Base-by-base conservation (phyloP, 2,888 invertebrate genomes). In the Nephrotoma appendiculata region DNA sequence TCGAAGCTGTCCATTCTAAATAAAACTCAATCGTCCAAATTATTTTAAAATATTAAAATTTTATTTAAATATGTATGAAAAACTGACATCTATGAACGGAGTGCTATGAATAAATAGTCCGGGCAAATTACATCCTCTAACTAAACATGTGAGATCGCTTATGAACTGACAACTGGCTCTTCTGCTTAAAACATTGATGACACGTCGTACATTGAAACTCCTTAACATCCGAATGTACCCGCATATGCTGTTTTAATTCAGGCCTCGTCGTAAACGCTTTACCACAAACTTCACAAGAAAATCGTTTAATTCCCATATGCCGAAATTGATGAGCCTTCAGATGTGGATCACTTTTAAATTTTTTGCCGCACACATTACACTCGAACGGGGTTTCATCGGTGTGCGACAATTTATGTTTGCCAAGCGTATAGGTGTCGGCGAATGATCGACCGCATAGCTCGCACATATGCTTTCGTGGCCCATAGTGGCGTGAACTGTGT, bases 281-380 rank as follows among this genome's bases (percentile, higher is more conserved):
- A 6, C 5, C 2, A 15, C 86, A 86, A 41, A 12, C 15, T 12
- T 31, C 41, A 9, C 86, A 41, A n/a, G 48, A 31, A 48, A 86
- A 86, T 41, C 31, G n/a, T 12, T 48, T 45, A 41, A 86, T 86
- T 41, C 86, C 86, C 31, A 31, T 86, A 41, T 86, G 86, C 2
- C 86, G 86, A 86, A 86, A 86, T 86, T 86, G 48, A 52, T 86
- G 86, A n/a, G 41, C 48, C 12, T 52, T 48, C 5, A 86, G 41
- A 52, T 52, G 86, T n/a, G 5, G n/a, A 52, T 48, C 86, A 31
- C 48, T 52, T 86, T 86, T 86, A 5, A 86, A 86, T 86, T 48
- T 52, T 86, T 86, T 86, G 6, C 19, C 41, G 11, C 52, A 86
- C 12, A 41, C 41, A 6, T 86, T 48, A 52, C 86, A 86, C 15